Percentiles rank a stretch among this genome's conserved stretches.
phyloP scores from a whole-genome alignment of 2,797 vertebrate species.

The Hoplostethus atlanticus region DNA sequence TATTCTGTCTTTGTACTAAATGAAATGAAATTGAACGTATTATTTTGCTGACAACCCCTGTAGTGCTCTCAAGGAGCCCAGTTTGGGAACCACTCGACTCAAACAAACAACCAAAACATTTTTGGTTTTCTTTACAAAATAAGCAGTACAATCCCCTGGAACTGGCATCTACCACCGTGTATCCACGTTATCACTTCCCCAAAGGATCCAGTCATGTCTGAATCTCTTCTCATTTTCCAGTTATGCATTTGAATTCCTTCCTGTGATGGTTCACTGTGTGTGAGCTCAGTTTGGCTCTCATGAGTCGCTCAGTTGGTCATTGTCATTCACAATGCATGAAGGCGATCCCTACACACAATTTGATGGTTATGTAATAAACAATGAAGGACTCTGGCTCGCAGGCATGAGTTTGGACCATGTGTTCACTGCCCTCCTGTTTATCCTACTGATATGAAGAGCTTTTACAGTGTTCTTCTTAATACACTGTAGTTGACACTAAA shows the following conservation, averaged over 20 bases:
- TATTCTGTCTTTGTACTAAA: background rate
- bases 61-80: background rate
- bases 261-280: background rate
- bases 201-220: background rate
- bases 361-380: conserved; percentile 60
- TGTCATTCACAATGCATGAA: conserved; percentile 38
- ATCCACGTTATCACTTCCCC: background rate
- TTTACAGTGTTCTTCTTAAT: background rate
- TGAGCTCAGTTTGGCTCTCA: background rate
- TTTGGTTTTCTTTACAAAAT: no score
- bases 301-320: background rate
- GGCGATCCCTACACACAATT: background rate
- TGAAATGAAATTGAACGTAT: background rate
- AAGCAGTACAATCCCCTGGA: no score
- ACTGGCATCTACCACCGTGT: no score
- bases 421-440: background rate
- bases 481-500: no score
- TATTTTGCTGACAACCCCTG: background rate
- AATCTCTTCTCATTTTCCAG: background rate
- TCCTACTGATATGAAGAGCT: background rate
- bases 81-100: background rate
- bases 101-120: no score
- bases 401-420: background rate
- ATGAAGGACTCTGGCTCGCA: conserved; percentile 57
- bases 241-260: background rate